Percentiles rank a stretch among this genome's conserved stretches.
These are phyloP conservation scores for Chelidonichthys spinosus DNA, from an alignment of 2,797 vertebrate species.

Conservation along the genomic window DNA sequence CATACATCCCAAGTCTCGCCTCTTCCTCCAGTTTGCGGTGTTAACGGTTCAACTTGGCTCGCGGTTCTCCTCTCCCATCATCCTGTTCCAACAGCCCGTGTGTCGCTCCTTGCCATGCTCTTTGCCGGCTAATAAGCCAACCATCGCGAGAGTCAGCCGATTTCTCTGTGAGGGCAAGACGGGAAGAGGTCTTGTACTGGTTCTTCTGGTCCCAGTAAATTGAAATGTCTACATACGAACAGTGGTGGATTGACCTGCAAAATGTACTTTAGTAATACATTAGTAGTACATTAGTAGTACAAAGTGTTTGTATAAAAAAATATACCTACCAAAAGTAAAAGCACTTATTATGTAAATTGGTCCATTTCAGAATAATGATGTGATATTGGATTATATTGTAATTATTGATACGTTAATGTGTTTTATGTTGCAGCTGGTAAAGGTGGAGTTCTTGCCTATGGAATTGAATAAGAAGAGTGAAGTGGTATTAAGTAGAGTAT, in stretches of 20 bases:
- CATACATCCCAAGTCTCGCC: conserved; percentile 31
- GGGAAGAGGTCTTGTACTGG: conserved; percentile 1
- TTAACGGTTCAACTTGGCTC: conserved; percentile 36
- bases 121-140: conserved; percentile 56
- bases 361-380: neutral
- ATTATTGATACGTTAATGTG: neutral
- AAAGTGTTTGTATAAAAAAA: neutral
- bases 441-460: neutral
- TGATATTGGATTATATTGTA: neutral
- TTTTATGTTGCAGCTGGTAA: neutral
- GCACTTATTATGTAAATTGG: neutral
- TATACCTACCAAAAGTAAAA: neutral
- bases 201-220: neutral
- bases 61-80: conserved; percentile 62
- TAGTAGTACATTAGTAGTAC: too few species aligned
- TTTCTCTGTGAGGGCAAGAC: conserved; percentile 2
- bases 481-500: neutral
- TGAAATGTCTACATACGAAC: neutral
- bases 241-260: neutral
- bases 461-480: neutral
- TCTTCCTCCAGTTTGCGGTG: conserved; percentile 24
- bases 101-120: neutral
- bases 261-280: neutral
- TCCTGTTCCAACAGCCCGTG: conserved; percentile 64
- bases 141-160: conserved; percentile 80